Evolutionary conservation across 92 coral and sea anemone species (phyloP).

Genomic region (Parazoanthus swiftii): DNA sequence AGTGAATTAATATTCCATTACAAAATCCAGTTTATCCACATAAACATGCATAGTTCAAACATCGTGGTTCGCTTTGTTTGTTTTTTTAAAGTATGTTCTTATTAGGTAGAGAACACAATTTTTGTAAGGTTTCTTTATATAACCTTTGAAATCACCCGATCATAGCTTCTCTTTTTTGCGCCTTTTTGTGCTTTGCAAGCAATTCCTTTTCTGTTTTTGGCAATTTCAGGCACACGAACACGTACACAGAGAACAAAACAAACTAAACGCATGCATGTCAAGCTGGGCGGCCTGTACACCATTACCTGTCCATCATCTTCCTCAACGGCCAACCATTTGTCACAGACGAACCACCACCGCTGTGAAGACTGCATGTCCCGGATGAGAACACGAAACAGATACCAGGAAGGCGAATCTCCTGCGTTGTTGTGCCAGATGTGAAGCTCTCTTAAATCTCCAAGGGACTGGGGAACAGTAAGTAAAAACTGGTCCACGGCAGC

Average conservation of each 20-base stretch:
- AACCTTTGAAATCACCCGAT: no score
- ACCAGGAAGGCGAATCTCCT: constrained; percentile 87
- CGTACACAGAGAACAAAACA: not conserved
- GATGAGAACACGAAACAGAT: constrained; percentile 78
- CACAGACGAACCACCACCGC: constrained; percentile 92
- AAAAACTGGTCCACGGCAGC: constrained; percentile 83
- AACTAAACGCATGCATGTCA: no score
- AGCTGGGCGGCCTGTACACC: not conserved
- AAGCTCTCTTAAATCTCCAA: constrained; percentile 73
- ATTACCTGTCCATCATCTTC: constrained; percentile 86
- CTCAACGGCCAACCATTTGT: constrained; percentile 92
- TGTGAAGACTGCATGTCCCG: constrained; percentile 82
- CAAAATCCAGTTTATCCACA: no score
- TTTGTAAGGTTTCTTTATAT: no score
- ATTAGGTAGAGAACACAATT: no score
- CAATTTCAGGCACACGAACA: not conserved
- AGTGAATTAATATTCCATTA: no score
- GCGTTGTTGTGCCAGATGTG: constrained; percentile 93
- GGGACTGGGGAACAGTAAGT: constrained; percentile 82
- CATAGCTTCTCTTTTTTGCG: no score
- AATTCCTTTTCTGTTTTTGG: no score
- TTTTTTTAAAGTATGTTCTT: no score
- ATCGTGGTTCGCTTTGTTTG: no score
- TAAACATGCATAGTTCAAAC: no score
- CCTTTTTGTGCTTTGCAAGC: no score